Conservation (phyloP, 2,113 vertebrate species). For the Monarcha castaneiventris region DNA sequence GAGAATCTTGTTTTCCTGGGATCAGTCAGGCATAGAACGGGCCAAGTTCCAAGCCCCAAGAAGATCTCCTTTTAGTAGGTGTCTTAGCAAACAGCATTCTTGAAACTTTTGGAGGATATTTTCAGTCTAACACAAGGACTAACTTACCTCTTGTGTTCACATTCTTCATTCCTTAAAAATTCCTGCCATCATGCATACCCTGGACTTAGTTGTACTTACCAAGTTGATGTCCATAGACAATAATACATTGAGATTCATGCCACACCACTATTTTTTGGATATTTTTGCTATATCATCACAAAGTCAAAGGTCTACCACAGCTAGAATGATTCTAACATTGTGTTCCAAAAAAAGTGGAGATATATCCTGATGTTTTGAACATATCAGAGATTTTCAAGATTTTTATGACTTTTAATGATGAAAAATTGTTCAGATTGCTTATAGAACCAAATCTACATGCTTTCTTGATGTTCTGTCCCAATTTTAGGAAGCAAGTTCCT, state of each 20-base stretch:
- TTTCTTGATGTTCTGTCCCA: not conserved
- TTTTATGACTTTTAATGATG: not conserved
- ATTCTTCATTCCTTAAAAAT: not conserved
- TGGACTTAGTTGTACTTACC: not conserved
- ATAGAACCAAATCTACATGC: not conserved
- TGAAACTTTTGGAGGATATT: not conserved
- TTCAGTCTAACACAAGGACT: not conserved
- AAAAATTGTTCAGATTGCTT: not conserved
- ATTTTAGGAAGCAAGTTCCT: not conserved
- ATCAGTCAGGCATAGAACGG: not conserved
- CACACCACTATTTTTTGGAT: not conserved
- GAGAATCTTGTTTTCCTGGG: not conserved
- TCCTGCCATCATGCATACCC: not conserved
- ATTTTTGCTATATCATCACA: not conserved
- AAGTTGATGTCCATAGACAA: not conserved
- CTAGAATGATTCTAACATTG: not conserved
- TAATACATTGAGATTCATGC: not conserved
- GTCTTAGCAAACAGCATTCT: not conserved
- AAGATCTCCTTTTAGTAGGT: conserved; percentile 10
- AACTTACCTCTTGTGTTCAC: not conserved
- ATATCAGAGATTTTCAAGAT: not conserved
- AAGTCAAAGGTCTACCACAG: not conserved
- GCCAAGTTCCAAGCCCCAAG: not conserved
- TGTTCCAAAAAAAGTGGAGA: not conserved
- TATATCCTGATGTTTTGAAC: not conserved